Base-by-base conservation (phyloP, 2,113 vertebrate species). In the Cavia porcellus region DNA sequence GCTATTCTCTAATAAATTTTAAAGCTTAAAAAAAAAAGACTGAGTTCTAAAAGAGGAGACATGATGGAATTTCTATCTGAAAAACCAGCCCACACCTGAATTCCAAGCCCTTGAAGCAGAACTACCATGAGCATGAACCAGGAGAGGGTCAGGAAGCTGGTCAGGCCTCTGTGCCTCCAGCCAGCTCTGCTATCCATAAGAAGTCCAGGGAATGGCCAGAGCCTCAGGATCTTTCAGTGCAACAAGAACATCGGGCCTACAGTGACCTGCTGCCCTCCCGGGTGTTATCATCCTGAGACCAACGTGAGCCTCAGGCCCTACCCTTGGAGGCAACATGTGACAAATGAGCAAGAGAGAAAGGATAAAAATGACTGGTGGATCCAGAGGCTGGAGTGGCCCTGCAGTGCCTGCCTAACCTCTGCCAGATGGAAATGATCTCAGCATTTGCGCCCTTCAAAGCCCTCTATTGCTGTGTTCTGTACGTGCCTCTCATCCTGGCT, bases 1-100 rank as follows among this genome's bases (percentile, higher is more conserved):
- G 81, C 50, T 90, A 97, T 97, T 96, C 90, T 96, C 90, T 52
- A 83, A 94, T 94, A 62, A 92, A 50, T 92, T 98, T 96, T 98
- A 95, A 97, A 97, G 97, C 91, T 93, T 92, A 75, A 62, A 96
- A 28, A 25, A 35, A 45, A 24, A 42, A 42, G 22, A 66, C 59
- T 24, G 64, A 70, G 59, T 92, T 92, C 81, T 93, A 81, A 90
- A 38, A 89, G 32, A 89, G 47, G 50, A 97, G 97, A 85, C 87
- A 92, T 38, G 11, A 72, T 85, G 64, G 64, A 97, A 97, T 79
- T 86, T 52, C 55, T n/a, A 66, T 92, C 42, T 72, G 55, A 82
- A 87, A 97, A 98, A 62, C 30, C 14, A 74, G 86, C 57, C 30
- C 4, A 8, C 11, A 0, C 3, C 7, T 28, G 14, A 45, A 14